Evolutionary conservation across 2,113 vertebrate species (phyloP).

Genomic region (Ondatra zibethicus): DNA sequence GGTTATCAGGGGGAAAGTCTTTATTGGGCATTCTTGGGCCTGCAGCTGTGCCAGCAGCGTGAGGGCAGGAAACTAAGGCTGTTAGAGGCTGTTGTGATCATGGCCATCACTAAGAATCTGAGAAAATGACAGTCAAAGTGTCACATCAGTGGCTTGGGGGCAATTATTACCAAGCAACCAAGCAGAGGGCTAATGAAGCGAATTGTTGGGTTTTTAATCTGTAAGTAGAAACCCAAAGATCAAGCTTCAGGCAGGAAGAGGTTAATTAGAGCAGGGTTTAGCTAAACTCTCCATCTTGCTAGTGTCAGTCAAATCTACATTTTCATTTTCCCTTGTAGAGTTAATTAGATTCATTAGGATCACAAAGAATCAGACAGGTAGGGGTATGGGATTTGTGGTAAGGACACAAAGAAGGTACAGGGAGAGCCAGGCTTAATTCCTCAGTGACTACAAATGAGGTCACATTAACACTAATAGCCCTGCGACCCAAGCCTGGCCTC

Average conservation of each 20-base stretch:
- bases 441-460: neutral
- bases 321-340: conserved; percentile 15
- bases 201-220: neutral
- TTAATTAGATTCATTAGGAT: conserved; percentile 47
- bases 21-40: neutral
- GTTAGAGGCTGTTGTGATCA: neutral
- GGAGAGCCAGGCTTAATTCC: neutral
- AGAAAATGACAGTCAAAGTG: neutral
- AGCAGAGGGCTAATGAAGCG: neutral
- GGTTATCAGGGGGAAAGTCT: neutral
- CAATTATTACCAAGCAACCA: neutral
- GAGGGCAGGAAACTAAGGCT: neutral
- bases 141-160: neutral
- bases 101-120: neutral
- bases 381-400: neutral
- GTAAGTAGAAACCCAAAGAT: neutral
- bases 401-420: too few species aligned
- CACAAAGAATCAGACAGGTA: conserved; percentile 9
- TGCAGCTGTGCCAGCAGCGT: neutral
- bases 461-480: too few species aligned
- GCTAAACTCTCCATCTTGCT: neutral
- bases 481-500: too few species aligned
- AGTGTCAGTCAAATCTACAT: neutral
- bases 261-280: conserved; percentile 41
- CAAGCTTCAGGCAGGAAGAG: neutral